These are phyloP conservation scores for Lithophane ornitopus DNA, from an alignment of 2,888 invertebrate species.

Conservation along the genomic window DNA sequence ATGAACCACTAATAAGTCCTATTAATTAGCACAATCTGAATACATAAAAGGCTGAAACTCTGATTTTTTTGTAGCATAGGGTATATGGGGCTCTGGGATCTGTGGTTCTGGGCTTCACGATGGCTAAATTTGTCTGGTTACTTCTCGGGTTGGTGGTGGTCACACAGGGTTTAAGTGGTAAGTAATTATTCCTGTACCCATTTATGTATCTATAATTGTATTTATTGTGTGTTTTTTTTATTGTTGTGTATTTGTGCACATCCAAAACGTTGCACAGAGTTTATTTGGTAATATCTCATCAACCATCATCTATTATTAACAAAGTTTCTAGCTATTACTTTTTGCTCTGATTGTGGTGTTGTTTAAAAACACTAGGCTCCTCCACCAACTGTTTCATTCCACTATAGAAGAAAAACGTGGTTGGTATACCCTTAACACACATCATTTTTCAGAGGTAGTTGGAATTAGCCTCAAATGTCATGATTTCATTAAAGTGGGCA, in stretches of 20 bases:
- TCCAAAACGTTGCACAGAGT: not conserved
- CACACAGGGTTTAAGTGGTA: constrained; percentile 56
- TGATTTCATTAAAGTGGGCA: too few species aligned
- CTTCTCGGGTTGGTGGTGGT: constrained; percentile 53
- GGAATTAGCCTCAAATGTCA: too few species aligned
- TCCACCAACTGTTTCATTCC: not conserved
- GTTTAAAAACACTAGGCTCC: not conserved
- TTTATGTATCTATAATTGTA: not conserved
- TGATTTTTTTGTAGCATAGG: constrained; percentile 9
- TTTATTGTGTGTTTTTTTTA: too few species aligned
- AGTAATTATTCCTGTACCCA: constrained; percentile 18
- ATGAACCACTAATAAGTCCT: constrained; percentile 32
- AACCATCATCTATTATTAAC: not conserved
- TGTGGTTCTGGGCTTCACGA: constrained; percentile 45
- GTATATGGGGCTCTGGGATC: constrained; percentile 24
- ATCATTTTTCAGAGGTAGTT: too few species aligned
- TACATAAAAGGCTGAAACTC: constrained; percentile 35
- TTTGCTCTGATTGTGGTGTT: not conserved
- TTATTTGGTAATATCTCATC: not conserved
- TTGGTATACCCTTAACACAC: not conserved
- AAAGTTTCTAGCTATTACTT: not conserved
- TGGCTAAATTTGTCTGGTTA: constrained; percentile 59
- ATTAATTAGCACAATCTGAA: constrained; percentile 37
- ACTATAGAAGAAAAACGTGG: not conserved
- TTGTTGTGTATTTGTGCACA: not conserved